These are phyloP conservation scores for Ephialtes manifestator DNA, from an alignment of 2,888 invertebrate genomes.

Conservation along the genomic window DNA sequence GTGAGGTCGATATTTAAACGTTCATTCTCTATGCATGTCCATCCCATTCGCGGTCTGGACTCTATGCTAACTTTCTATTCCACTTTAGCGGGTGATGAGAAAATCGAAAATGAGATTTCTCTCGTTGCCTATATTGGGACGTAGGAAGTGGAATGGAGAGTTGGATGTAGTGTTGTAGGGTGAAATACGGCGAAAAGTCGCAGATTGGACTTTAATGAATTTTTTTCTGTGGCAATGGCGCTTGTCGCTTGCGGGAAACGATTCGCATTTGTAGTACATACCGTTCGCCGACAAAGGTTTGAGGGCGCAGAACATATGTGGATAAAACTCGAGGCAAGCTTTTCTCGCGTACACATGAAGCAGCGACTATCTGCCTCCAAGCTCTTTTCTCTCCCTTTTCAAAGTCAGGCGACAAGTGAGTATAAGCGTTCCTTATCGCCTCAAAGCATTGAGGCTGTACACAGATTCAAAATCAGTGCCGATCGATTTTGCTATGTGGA, in stretches of 20 bases:
- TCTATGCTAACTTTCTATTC: constrained; percentile 14
- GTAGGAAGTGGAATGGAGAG: constrained; percentile 27
- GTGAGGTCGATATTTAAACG: not conserved
- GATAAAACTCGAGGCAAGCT: constrained; percentile 8
- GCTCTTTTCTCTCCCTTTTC: constrained; percentile 41
- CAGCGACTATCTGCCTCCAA: not conserved
- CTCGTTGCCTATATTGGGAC: constrained; percentile 67
- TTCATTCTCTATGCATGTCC: not conserved
- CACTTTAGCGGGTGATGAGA: constrained; percentile 59
- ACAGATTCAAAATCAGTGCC: constrained; percentile 13
- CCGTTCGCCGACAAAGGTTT: constrained; percentile 33
- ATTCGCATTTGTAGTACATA: constrained; percentile 48
- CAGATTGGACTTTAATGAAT: constrained; percentile 68
- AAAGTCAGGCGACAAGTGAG: constrained; percentile 40
- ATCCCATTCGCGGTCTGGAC: not conserved
- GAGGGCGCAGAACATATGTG: constrained; percentile 21
- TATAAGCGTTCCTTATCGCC: constrained; percentile 15
- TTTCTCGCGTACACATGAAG: constrained; percentile 24
- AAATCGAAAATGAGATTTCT: constrained; percentile 79
- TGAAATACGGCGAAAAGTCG: constrained; percentile 40
- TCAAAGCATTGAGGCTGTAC: constrained; percentile 11
- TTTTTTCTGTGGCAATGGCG: constrained; percentile 48
- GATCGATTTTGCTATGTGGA: constrained; percentile 40
- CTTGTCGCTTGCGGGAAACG: constrained; percentile 49
- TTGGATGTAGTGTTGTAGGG: constrained; percentile 30